Evolutionary conservation across 2,113 vertebrate genomes (phyloP).

Genomic region (Sterna hirundo): DNA sequence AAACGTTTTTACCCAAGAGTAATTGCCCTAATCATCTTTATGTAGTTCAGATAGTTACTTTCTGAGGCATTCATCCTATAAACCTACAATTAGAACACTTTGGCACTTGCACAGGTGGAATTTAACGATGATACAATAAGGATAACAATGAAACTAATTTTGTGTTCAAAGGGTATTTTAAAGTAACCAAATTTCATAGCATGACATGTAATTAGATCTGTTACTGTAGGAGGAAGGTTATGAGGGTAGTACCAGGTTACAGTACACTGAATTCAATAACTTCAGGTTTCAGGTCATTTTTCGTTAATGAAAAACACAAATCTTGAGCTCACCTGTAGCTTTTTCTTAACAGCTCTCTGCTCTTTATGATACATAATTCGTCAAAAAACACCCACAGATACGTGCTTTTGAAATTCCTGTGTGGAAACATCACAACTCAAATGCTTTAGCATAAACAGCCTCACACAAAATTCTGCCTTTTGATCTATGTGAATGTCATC

Average conservation of each 20-base stretch:
- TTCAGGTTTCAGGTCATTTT: slow-evolving; percentile 36
- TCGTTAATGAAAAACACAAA: slow-evolving; percentile 28
- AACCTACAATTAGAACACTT: slow-evolving; percentile 3
- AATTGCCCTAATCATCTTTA: neutral
- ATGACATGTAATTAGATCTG: neutral
- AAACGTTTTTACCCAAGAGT: neutral
- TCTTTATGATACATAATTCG: slow-evolving; percentile 1
- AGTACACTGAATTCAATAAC: slow-evolving; percentile 13
- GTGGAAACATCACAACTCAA: neutral
- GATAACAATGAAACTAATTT: neutral
- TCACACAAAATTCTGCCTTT: neutral
- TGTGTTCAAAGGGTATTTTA: neutral
- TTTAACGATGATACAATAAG: neutral
- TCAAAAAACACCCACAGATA: neutral
- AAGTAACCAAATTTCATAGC: neutral
- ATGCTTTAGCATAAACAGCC: neutral
- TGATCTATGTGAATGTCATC: neutral
- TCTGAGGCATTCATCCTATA: neutral
- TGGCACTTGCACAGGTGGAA: neutral
- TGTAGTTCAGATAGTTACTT: neutral
- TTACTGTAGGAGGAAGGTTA: neutral
- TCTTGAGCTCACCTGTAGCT: neutral
- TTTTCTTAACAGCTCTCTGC: neutral
- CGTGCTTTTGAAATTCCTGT: neutral
- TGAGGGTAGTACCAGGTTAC: slow-evolving; percentile 4